Evolutionary conservation across 2,113 vertebrate genomes (phyloP), one percentile per base, ranked within the genome.

Genomic region (Platichthys flesus): DNA sequence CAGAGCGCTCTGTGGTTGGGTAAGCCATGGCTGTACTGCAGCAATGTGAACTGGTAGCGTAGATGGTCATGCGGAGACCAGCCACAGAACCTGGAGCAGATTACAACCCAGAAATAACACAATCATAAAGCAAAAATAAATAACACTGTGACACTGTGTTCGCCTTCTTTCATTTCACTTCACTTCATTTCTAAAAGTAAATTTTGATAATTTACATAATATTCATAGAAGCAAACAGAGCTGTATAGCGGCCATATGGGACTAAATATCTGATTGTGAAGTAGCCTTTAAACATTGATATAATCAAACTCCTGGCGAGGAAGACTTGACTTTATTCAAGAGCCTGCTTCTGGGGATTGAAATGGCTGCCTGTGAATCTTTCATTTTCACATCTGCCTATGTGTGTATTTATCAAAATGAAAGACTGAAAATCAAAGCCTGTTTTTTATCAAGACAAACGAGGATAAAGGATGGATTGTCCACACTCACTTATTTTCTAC

Each of bases 61-160:
- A 96, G 93, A 72, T 95, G 94, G 31, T 98, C 96, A 9, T 96
- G 93, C 74, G 93, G 88, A 78, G 67, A 89, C 96, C 97, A 96
- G 9, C 92, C 94, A 67, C 89, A 95, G 73, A 79, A 93, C 89
- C 97, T 99, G 70, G 55, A 76, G 83, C 20, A 0, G 83, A 85
- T 57, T 67, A 9, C 62, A 62, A 67, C 16, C 26, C 28, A 58
- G 26, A 67, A 52, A 83, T 45, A 4, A 47, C 3, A 37, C 23
- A 2, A 68, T 64, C 9, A 70, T 60, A 68, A 67, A 65, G 2
- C 7, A 28, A 35, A 61, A 68, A 13, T 23, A 67, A 59, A 24
- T 37, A 20, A 76, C 21, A 37, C 45, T 35, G 24, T 54, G 31
- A 49, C 15, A 64, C 21, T 51, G n/a, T 67, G 15, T 57, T 62